Base-by-base conservation (phyloP, 2,113 vertebrate species). In the Bubo scandiacus region DNA sequence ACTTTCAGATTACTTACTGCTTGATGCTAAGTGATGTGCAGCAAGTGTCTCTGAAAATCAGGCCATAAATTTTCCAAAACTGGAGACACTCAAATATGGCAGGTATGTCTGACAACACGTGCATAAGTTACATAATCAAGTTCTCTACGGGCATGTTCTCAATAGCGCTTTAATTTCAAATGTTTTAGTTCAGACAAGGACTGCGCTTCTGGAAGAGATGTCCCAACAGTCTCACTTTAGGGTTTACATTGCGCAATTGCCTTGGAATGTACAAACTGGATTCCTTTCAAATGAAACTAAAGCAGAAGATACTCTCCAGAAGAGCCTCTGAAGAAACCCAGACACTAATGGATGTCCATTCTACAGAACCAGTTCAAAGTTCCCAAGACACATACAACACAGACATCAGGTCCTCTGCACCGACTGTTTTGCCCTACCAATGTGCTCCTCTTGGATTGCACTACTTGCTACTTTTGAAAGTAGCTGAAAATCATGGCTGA, bases 91-190 rank as follows among this genome's bases (percentile, higher is more conserved):
- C 34, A 51, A 75, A 90, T 27, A 47, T 4, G 3, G 38, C 34
- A 79, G 34, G 29, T 47, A 22, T 34, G 40, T 21, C 59, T 34
- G 23, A 86, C 25, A 75, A 45, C 21, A 6, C 5, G 8, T 25
- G 32, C 7, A 34, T 19, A 11, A 74, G 21, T 26, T 19, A 75
- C 11, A 32, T 27, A 47, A 8, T 45, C 0, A 0, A 81, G 32
- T 38, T 59, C 52, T 47, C 47, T 47, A 18, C 18, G n/a, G 59
- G 21, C 15, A 27, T 36, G 7, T 36, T 80, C 49, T 92, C 26
- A 85, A 12, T 1, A 36, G 16, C 10, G 30, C 49, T 96, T 92
- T 70, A 30, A 83, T 74, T 78, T 38, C 49, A 80, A 75, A 43
- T 43, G 34, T 19, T 88, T 83, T 74, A 3, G 1, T 47, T 66